Conservation (phyloP, 2,888 invertebrate species). For the Mactromeris polynyma region DNA sequence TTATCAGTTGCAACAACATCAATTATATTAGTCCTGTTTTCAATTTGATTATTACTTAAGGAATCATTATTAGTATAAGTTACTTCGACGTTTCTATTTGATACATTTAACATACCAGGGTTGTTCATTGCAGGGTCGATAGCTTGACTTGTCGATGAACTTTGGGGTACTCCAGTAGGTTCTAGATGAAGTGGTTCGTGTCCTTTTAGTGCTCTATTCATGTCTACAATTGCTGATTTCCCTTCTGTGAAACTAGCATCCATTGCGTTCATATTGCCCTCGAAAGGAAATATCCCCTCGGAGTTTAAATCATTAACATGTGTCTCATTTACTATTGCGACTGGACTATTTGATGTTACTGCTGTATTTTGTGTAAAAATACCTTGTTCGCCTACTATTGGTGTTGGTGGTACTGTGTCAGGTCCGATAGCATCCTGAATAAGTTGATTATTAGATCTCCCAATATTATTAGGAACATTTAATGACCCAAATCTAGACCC, state of each 20-base stretch:
- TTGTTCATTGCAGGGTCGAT: background rate
- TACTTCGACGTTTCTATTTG: background rate
- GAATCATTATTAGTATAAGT: background rate
- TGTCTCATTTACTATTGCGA: constrained; percentile 1
- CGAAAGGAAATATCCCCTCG: constrained; percentile 62
- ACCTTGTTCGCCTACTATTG: background rate
- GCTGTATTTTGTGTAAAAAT: background rate
- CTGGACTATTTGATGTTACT: background rate
- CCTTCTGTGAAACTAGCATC: constrained; percentile 46
- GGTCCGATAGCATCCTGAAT: background rate
- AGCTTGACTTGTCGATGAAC: background rate
- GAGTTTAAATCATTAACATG: constrained; percentile 54
- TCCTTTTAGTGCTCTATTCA: constrained; percentile 47
- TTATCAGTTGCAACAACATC: background rate
- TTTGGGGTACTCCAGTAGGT: background rate
- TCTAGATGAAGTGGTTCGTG: constrained; percentile 54
- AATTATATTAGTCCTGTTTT: background rate
- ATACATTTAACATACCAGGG: background rate
- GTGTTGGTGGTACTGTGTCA: background rate
- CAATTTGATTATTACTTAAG: background rate
- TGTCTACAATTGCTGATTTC: constrained; percentile 29
- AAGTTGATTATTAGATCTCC: background rate
- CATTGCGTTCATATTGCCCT: constrained; percentile 50
- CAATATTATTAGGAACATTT: background rate
- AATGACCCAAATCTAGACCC: background rate